phyloP scores from a whole-genome alignment of 2,888 invertebrate genomes.

The Diarsia dahlii region DNA sequence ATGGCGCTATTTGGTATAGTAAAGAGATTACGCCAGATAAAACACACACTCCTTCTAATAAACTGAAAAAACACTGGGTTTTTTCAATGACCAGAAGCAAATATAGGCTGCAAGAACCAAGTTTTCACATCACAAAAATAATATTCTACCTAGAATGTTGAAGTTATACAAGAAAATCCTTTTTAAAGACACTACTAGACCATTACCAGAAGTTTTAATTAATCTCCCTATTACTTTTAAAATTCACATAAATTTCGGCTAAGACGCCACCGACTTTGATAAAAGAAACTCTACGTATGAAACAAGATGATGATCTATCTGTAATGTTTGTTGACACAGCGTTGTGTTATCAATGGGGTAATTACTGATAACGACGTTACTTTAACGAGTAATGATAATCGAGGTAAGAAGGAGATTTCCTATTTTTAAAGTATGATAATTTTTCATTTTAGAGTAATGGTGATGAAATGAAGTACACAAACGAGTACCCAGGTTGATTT shows the following conservation, averaged over 20 bases:
- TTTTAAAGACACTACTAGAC: no score
- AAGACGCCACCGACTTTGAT: neutral
- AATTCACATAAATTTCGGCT: neutral
- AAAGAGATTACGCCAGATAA: neutral
- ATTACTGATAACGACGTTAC: constrained; percentile 39
- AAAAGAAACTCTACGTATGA: constrained; percentile 1
- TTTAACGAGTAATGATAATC: neutral
- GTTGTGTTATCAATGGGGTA: constrained; percentile 33
- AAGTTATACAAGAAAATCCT: no score
- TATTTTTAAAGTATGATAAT: neutral
- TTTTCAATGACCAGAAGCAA: neutral
- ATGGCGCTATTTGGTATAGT: no score
- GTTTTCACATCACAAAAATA: no score
- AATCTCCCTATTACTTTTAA: neutral
- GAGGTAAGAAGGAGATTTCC: neutral
- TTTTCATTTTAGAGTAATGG: neutral
- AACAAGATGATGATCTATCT: constrained; percentile 3
- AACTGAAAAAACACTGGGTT: neutral
- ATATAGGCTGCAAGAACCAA: no score
- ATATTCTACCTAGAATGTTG: no score
- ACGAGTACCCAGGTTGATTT: neutral
- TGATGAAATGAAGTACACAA: neutral
- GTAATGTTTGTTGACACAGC: constrained; percentile 31
- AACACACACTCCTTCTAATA: neutral
- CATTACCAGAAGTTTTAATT: neutral